phyloP scores from a whole-genome alignment of 2,797 vertebrate genomes.

The Fratercula arctica region DNA sequence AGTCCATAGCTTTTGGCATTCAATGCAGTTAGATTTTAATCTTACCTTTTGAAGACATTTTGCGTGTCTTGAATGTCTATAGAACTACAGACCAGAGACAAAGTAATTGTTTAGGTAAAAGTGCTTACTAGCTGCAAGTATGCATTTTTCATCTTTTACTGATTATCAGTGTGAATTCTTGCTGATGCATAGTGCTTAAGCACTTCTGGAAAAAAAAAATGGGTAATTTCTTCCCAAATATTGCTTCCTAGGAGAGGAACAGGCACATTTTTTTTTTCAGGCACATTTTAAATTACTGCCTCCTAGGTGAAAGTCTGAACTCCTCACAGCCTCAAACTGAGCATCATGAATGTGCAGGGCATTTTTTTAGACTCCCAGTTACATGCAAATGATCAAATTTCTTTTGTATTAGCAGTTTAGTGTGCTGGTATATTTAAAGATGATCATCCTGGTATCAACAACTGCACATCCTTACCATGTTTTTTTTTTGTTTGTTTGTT shows the following conservation, averaged over 20 bases:
- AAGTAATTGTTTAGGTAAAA: background rate
- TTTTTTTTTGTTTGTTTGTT: background rate
- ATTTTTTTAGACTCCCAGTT: background rate
- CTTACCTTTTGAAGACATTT: background rate
- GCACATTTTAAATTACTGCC: background rate
- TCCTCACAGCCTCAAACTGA: background rate
- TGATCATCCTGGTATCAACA: background rate
- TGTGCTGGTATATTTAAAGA: background rate
- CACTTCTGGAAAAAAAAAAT: background rate
- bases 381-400: background rate
- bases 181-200: background rate
- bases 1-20: background rate
- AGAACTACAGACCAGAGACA: background rate
- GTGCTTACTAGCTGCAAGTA: background rate
- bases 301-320: background rate
- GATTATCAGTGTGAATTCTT: conserved; percentile 8
- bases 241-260: background rate
- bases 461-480: background rate
- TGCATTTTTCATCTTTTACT: background rate
- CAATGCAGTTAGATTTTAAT: background rate
- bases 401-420: background rate
- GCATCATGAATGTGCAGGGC: background rate
- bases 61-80: background rate
- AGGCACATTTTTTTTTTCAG: background rate
- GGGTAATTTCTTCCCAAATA: background rate